Conservation (phyloP, 2,797 vertebrate genomes). For the Diplodus puntazzo region DNA sequence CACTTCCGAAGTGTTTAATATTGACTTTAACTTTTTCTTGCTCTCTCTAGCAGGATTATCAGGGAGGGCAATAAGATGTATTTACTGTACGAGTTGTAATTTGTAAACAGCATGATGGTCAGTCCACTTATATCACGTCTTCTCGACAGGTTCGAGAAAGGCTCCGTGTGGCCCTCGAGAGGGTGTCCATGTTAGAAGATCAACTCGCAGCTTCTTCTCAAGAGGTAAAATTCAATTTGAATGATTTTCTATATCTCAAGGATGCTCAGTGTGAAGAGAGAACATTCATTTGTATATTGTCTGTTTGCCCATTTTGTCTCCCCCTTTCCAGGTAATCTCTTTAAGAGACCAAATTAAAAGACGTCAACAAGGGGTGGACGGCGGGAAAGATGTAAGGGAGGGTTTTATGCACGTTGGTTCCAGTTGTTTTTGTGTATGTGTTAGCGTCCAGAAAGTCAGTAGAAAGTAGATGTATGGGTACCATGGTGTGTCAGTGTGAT, state of each 20-base stretch:
- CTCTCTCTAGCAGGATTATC: background rate
- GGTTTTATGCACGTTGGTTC: slow-evolving; percentile 77
- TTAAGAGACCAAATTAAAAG: slow-evolving; percentile 91
- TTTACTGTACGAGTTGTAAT: background rate
- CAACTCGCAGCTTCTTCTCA: slow-evolving; percentile 91
- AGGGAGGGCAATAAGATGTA: slow-evolving; percentile 3
- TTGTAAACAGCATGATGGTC: background rate
- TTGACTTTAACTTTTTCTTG: background rate
- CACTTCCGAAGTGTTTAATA: background rate
- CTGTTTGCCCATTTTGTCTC: slow-evolving; percentile 59
- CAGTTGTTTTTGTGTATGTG: slow-evolving; percentile 79
- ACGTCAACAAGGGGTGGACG: slow-evolving; percentile 88
- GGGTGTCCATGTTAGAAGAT: slow-evolving; percentile 91
- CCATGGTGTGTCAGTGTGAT: slow-evolving; percentile 66
- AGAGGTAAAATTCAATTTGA: slow-evolving; percentile 83
- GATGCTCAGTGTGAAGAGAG: slow-evolving; percentile 3
- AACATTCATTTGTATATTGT: slow-evolving; percentile 34
- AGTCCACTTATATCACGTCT: background rate
- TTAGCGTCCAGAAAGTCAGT: slow-evolving; percentile 67
- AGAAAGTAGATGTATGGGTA: slow-evolving; percentile 73
- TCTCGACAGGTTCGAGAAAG: slow-evolving; percentile 89
- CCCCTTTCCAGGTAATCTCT: slow-evolving; percentile 83
- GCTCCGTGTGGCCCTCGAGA: slow-evolving; percentile 91
- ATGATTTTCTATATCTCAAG: background rate
- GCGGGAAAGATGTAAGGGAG: slow-evolving; percentile 89